Conservation (phyloP, 92 coral and sea anemone genomes). For the Zoanthus gigantus region DNA sequence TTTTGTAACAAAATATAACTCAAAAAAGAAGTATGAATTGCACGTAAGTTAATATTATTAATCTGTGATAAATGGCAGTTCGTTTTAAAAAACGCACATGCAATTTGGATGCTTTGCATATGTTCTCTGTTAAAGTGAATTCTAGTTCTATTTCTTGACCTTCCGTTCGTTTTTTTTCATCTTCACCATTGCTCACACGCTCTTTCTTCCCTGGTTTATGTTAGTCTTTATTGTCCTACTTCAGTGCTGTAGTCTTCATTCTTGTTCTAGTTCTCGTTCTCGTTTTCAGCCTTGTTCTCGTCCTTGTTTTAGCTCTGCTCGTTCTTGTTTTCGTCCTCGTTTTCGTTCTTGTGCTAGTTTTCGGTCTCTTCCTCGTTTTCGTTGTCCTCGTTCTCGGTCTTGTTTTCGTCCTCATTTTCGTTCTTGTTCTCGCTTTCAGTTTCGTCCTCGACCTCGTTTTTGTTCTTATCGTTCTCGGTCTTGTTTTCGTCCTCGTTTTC, state of each 20-base stretch:
- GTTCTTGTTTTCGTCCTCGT: not conserved
- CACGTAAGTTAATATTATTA: constrained; percentile 9
- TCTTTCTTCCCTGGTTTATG: too few species aligned
- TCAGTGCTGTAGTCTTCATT: not conserved
- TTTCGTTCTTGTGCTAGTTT: not conserved
- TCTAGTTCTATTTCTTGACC: too few species aligned
- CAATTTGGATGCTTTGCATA: not conserved
- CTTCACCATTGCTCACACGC: too few species aligned
- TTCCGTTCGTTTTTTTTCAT: not conserved
- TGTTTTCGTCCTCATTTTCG: not conserved
- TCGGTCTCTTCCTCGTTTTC: not conserved
- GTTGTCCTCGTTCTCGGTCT: not conserved
- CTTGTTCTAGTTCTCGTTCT: not conserved
- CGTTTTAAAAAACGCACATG: not conserved
- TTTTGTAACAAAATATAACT: not conserved
- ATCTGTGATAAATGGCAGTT: not conserved
- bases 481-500: not conserved
- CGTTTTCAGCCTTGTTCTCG: not conserved
- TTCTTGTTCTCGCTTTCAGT: not conserved
- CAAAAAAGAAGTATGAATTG: not conserved
- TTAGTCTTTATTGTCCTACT: too few species aligned
- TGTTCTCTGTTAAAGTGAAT: not conserved
- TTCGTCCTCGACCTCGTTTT: not conserved
- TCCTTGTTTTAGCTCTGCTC: not conserved
- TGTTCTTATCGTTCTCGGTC: not conserved